Conservation (phyloP, 1,140 invertebrate species). For the Delia radicum region DNA sequence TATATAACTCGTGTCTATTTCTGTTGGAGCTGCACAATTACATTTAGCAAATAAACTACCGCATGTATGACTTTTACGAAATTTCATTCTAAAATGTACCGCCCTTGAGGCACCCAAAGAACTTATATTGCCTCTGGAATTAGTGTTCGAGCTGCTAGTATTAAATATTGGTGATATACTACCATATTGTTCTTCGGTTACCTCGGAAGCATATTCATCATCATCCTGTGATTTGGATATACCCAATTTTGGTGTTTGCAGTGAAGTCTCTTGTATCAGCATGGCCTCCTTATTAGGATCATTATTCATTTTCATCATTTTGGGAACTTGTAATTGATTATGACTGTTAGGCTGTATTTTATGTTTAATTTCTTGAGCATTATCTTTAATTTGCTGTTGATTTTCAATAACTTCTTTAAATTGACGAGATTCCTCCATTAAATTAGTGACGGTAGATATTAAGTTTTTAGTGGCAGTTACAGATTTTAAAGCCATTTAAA, state of each 20-base stretch:
- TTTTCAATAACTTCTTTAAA: background rate
- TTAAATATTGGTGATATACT: slow-evolving; percentile 1
- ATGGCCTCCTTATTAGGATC: background rate
- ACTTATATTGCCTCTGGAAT: background rate
- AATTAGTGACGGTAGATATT: background rate
- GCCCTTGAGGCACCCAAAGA: background rate
- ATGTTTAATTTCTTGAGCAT: background rate
- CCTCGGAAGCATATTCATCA: too few relatives aligned
- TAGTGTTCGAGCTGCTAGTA: background rate
- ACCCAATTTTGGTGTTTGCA: background rate
- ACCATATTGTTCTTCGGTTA: background rate
- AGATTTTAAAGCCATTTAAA: slow-evolving; percentile 14
- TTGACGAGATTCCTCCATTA: slow-evolving; percentile 19
- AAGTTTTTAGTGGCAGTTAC: background rate
- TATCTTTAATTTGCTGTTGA: background rate
- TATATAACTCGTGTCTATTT: background rate
- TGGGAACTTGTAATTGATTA: background rate
- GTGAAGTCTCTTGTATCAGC: background rate
- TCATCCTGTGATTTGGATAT: slow-evolving; percentile 23
- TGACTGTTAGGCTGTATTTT: background rate
- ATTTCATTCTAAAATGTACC: slow-evolving; percentile 26
- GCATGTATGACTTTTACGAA: slow-evolving; percentile 34
- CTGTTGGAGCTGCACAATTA: slow-evolving; percentile 21
- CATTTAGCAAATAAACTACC: slow-evolving; percentile 37
- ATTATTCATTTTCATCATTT: background rate